Evolutionary conservation across 2,113 vertebrate species (phyloP).

Genomic region (Myrmecophaga tridactyla): DNA sequence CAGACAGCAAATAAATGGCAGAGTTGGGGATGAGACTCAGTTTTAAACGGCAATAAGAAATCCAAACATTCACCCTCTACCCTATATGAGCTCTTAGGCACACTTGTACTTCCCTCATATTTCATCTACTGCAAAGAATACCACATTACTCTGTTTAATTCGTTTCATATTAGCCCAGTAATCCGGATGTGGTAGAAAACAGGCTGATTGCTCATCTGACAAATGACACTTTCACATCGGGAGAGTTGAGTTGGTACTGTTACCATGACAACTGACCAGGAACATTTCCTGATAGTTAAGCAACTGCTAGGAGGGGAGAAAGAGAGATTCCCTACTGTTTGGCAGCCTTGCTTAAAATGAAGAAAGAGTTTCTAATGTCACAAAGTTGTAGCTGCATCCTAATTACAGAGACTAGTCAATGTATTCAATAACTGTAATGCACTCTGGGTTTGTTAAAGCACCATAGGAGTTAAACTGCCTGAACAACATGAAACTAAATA

Average conservation of each 20-base stretch:
- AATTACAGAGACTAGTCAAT: conserved; percentile 13
- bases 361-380: conserved; percentile 24
- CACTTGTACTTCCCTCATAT: neutral
- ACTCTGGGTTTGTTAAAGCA: neutral
- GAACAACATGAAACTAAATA: neutral
- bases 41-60: neutral
- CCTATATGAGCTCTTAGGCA: neutral
- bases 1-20: neutral
- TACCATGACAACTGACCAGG: conserved; percentile 20
- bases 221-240: conserved; percentile 59
- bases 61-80: neutral
- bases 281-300: conserved; percentile 36
- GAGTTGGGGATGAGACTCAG: neutral
- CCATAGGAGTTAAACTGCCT: neutral
- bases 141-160: neutral
- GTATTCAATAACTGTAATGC: neutral
- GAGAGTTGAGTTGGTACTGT: neutral
- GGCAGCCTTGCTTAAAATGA: neutral
- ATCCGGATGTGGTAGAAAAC: conserved; percentile 49
- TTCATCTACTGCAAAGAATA: neutral
- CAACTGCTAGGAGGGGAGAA: neutral
- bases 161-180: neutral
- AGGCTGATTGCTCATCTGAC: conserved; percentile 58
- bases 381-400: neutral
- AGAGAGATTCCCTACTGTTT: neutral